These are phyloP conservation scores for Bimastos eiseni DNA, from an alignment of 2,888 invertebrate species.

Conservation along the genomic window DNA sequence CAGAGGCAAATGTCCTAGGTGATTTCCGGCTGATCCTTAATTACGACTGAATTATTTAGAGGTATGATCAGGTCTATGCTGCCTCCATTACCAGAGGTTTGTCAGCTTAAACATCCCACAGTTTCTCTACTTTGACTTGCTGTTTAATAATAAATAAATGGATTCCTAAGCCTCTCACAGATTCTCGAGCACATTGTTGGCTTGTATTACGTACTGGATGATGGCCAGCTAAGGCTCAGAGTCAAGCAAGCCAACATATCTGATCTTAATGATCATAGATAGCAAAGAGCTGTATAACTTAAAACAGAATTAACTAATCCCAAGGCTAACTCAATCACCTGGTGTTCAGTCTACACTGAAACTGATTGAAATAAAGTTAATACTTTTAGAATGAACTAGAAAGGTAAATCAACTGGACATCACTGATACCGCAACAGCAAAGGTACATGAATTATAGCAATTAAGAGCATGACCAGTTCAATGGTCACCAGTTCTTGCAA, in stretches of 20 bases:
- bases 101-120: not conserved
- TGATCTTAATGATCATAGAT: not conserved
- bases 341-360: not conserved
- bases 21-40: no score
- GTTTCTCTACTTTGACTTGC: not conserved
- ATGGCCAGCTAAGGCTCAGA: not conserved
- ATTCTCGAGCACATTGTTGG: not conserved
- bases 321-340: not conserved
- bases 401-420: not conserved
- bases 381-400: not conserved
- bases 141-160: conserved; percentile 13
- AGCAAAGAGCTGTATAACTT: not conserved
- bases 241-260: not conserved
- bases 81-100: not conserved
- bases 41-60: not conserved
- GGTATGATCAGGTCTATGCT: not conserved
- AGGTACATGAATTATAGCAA: not conserved
- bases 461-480: not conserved
- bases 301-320: not conserved
- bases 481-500: not conserved
- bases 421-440: not conserved
- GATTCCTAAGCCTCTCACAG: not conserved
- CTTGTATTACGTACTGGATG: not conserved
- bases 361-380: not conserved
- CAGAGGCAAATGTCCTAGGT: no score